These are phyloP conservation scores for Leptinotarsa rubiginosa DNA, from an alignment of 2,888 invertebrate species.

Conservation along the genomic window DNA sequence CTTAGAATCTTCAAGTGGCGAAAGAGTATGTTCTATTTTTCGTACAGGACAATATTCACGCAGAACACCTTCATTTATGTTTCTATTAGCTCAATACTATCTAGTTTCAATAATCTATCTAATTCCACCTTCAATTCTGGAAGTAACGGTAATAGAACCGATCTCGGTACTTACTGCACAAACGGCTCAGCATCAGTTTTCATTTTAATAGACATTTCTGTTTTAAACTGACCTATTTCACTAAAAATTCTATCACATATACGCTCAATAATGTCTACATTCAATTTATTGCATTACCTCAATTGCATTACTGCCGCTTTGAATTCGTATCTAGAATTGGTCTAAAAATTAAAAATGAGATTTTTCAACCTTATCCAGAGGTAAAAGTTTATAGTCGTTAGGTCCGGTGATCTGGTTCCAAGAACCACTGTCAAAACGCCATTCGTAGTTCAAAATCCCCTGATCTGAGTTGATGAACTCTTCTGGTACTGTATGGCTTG, in stretches of 20 bases:
- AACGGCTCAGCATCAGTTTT: conserved; percentile 23
- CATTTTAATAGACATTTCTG: conserved; percentile 31
- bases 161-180: conserved; percentile 30
- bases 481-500: too few species aligned
- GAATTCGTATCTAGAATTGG: too few species aligned
- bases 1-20: conserved; percentile 45
- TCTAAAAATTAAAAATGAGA: too few species aligned
- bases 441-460: too few species aligned
- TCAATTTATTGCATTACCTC: too few species aligned
- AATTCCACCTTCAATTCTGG: conserved; percentile 31
- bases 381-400: too few species aligned
- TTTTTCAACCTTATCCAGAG: too few species aligned
- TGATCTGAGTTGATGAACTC: too few species aligned
- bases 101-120: conserved; percentile 18
- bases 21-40: conserved; percentile 48
- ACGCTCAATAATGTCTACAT: not conserved
- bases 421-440: too few species aligned
- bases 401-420: too few species aligned
- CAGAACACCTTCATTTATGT: conserved; percentile 42
- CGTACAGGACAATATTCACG: conserved; percentile 47
- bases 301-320: too few species aligned
- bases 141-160: conserved; percentile 19
- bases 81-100: conserved; percentile 34
- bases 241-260: not conserved
- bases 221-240: conserved; percentile 30